Percentiles rank a stretch among this genome's conserved stretches.
These are phyloP conservation scores for Limenitis camilla DNA, from an alignment of 2,888 invertebrate genomes.

Conservation along the genomic window DNA sequence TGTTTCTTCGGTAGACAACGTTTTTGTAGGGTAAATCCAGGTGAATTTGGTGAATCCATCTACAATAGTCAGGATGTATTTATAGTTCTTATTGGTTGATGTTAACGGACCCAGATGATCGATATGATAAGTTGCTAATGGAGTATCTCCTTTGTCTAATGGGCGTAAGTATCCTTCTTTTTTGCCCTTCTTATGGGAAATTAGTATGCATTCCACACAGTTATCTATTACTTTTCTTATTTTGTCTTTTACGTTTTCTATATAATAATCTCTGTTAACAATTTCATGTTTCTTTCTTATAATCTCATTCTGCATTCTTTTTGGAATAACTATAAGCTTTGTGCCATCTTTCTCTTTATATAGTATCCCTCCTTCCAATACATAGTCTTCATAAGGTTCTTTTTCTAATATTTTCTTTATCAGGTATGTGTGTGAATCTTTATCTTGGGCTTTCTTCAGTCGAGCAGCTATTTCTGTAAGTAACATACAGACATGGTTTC, in stretches of 20 bases:
- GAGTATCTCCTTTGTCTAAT: conserved; percentile 34
- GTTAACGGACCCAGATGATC: conserved; percentile 39
- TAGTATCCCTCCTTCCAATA: background rate
- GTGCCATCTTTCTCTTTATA: background rate
- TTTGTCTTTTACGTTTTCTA: too few species aligned
- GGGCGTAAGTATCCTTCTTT: conserved; percentile 35
- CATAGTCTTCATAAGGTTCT: background rate
- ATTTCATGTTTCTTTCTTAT: too few species aligned
- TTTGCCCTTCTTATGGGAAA: conserved; percentile 26
- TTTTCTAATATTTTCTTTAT: background rate
- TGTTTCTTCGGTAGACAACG: conserved; percentile 32
- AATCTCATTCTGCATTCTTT: conserved; percentile 30
- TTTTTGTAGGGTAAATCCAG: conserved; percentile 37
- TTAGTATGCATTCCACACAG: conserved; percentile 9
- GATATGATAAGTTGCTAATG: conserved; percentile 34
- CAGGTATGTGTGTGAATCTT: background rate
- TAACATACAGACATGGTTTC: conserved; percentile 2
- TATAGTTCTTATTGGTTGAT: conserved; percentile 32
- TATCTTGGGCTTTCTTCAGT: background rate
- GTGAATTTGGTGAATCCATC: conserved; percentile 39
- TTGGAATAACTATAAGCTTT: conserved; percentile 23
- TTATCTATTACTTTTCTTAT: too few species aligned
- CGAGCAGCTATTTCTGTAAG: background rate
- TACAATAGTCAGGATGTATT: conserved; percentile 36
- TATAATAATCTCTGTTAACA: too few species aligned